Evolutionary conservation across 2,888 invertebrate species (phyloP), one percentile per base, ranked within the genome.

Genomic region (Leptinotarsa tumamoca): DNA sequence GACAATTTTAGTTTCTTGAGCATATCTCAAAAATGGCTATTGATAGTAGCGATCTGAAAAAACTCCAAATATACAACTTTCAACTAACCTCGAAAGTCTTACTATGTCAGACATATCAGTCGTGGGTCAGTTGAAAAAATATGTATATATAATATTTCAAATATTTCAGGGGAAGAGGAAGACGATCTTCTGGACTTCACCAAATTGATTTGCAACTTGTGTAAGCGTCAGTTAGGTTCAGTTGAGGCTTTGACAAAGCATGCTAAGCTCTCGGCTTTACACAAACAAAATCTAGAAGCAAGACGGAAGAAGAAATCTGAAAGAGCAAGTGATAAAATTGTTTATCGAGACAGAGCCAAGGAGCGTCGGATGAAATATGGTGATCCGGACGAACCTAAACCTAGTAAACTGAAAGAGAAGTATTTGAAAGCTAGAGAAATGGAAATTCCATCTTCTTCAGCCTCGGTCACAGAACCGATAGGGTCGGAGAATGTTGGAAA

Each of bases 291-390:
- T 87, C 88, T 97, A 67, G 92, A 92, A 81, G 82, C 83, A 0
- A 81, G 86, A 51, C 84, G 83, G 71, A 82, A 83, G 67, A 85
- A 84, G 68, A 86, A 85, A 69, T 82, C 83, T 54, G 81, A 82
- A 23, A 81, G 72, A 27, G 78, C 78, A 15, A 82, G 87, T 84
- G 84, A 85, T 50, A 87, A 87, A 80, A 83, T 85, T 66, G 86
- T 88, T n/a, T 99, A 99, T 87, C 91, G 99, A 75, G 99, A 99
- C 88, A 91, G 99, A 61, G 99, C 99, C 1, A 98, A 98, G 83
- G 99, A 99, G 85, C 91, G 99, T 52, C 90, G 99, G 69, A 91
- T 96, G 84, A 98, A 98, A 87, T 98, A 96, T 86, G 98, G 98
- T 0, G 95, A 95, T 87, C 95, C 95, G 23, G 95, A 96, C 80